Conservation (phyloP, 2,113 vertebrate genomes). For the Larimichthys crocea region DNA sequence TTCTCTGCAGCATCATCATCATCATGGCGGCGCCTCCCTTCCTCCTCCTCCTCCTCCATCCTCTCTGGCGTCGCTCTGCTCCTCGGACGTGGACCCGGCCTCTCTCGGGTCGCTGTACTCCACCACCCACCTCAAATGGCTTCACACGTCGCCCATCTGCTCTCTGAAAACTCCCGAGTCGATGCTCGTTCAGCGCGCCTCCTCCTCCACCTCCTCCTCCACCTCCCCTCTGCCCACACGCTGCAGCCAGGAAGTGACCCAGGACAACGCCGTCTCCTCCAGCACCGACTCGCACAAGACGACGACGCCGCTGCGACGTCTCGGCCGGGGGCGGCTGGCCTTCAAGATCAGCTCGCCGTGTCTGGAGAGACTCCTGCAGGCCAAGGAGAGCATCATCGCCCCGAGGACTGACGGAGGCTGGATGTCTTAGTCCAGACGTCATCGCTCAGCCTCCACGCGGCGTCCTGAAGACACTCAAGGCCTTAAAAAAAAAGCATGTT, state of each 20-base stretch:
- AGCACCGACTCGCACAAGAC: constrained; percentile 50
- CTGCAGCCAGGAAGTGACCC: constrained; percentile 43
- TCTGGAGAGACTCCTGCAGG: constrained; percentile 70
- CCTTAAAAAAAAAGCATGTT: constrained; percentile 48
- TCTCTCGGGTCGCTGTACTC: not conserved
- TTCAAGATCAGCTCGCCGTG: constrained; percentile 69
- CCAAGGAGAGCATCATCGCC: constrained; percentile 65
- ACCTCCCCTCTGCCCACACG: not conserved
- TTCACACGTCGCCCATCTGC: constrained; percentile 50
- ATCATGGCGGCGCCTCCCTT: not conserved
- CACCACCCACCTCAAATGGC: constrained; percentile 46
- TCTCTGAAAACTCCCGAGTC: constrained; percentile 6
- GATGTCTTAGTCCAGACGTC: not conserved
- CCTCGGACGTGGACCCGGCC: not conserved
- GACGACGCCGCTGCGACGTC: not conserved
- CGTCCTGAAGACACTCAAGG: constrained; percentile 23
- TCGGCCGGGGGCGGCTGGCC: not conserved
- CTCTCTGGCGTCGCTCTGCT: not conserved
- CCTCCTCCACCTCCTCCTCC: not conserved
- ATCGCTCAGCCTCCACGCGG: not conserved
- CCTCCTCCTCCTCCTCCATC: not conserved
- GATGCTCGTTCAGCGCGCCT: accelerated
- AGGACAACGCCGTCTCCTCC: constrained; percentile 75
- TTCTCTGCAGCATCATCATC: constrained; percentile 17
- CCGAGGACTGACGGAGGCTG: constrained; percentile 25